Base-by-base conservation (phyloP, 1,140 invertebrate genomes). In the Drosophila lini region DNA sequence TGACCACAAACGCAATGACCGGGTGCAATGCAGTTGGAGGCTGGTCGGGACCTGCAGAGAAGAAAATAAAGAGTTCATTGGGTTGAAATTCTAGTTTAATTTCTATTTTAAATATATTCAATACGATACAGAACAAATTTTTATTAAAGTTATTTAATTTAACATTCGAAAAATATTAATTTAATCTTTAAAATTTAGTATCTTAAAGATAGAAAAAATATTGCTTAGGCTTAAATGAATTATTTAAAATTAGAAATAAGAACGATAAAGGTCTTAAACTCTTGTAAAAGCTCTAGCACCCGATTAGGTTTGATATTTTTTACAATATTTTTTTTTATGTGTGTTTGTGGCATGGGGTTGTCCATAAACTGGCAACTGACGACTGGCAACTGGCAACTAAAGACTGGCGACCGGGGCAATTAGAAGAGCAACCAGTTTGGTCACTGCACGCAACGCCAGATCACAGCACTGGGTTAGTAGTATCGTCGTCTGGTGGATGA, bases 401-500 rank as follows among this genome's bases (percentile, higher is more conserved):
- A 47, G 38, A 78, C 25, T 40, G 28, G 40, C 40, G 69, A 74
- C 57, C 63, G 64, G 62, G 81, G 73, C 78, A 84, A 84, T 84
- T 84, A 84, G 81, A 81, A 78, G 73, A 77, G 77, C 84, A 89
- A 88, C 83, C 83, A 88, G 83, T 89, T 88, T 88, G 68, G 60
- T 57, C 40, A 48, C 71, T 67, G 57, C 83, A 88, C 83, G 80
- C 83, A 88, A 88, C 57, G 36, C 57, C 36, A 34, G 42, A 11
- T 44, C 65, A 38, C 52, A 48, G 58, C 81, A 88, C 63, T 89
- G 68, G 83, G 83, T 89, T 89, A 88, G 84, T 88, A 80, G 83
- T 82, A 71, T 71, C 65, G 38, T 61, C 69, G 80, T 79, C 78
- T 78, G 52, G 65, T 48, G 57, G 63, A 25, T 32, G 55, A 52